phyloP scores from a whole-genome alignment of 2,888 invertebrate genomes.

The Glaucopsyche alexis region DNA sequence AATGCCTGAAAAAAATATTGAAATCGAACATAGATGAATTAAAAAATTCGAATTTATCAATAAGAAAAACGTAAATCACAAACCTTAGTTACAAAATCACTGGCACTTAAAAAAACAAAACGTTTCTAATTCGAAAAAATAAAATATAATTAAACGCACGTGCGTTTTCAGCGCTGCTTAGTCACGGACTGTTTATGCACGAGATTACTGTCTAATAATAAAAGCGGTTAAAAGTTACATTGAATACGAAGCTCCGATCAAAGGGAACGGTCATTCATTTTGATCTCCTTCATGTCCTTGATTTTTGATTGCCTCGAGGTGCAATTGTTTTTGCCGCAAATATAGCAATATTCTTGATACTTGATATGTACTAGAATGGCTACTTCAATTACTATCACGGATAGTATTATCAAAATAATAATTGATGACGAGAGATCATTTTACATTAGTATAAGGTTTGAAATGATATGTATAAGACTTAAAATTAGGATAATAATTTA shows the following conservation, averaged over 20 bases:
- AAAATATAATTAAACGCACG: slow-evolving; percentile 18
- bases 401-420: background rate
- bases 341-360: background rate
- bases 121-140: background rate
- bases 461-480: too few species aligned
- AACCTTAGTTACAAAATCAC: slow-evolving; percentile 16
- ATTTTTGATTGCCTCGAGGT: slow-evolving; percentile 14
- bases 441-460: too few species aligned
- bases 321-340: slow-evolving; percentile 10
- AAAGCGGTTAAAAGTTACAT: slow-evolving; percentile 28
- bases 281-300: slow-evolving; percentile 23
- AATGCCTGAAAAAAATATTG: background rate
- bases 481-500: too few species aligned
- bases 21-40: background rate
- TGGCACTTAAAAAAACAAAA: slow-evolving; percentile 10
- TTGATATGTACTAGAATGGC: background rate
- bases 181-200: slow-evolving; percentile 28
- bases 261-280: slow-evolving; percentile 23
- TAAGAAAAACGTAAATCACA: background rate
- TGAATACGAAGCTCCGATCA: slow-evolving; percentile 16
- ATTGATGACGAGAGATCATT: too few species aligned
- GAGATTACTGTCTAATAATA: slow-evolving; percentile 28
- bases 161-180: slow-evolving; percentile 28
- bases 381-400: background rate
- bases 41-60: background rate